Base-by-base conservation (phyloP, 2,797 vertebrate species). In the Parotocinclus haroldoi region DNA sequence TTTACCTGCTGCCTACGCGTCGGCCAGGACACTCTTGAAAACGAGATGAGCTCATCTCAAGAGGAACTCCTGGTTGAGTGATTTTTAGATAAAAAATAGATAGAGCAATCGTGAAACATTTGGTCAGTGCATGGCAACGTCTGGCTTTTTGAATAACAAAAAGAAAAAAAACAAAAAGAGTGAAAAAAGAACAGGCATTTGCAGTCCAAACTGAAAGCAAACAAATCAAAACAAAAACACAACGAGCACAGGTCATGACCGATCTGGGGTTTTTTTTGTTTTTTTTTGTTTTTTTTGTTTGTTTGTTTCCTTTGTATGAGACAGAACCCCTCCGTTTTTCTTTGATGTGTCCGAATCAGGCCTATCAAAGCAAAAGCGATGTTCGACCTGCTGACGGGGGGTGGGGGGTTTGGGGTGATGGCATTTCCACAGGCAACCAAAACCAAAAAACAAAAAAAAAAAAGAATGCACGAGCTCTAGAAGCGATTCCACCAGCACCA, bases 21-120 rank as follows among this genome's bases (percentile, higher is more conserved):
- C 89, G 90, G 88, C 90, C 90, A 92, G 90, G 91, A 82, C 88
- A 91, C 88, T 90, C 91, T 91, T 92, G 90, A 91, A 91, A 91
- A 92, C 90, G 90, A 92, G 91, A 91, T 89, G 89, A 85, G 88
- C 91, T 91, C 91, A 90, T 91, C 91, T 92, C 91, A 91, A 92
- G 90, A 91, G 89, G 91, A 83, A 91, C 89, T 90, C 91, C 91
- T 92, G 90, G 91, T 92, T 88, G 90, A 88, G 90, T 91, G 82
- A 88, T 91, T 92, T 91, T 91, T 91, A 90, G 85, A 91, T 91
- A 91, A 16, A 50, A 42, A 17, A 63, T 16, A 63, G 74, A 77
- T 79, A 89, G 81, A 90, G 90, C 87, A 91, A 90, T 90, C 87
- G 85, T 87, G 86, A 86, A 91, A 87, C 89, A 91, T 59, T 79